Percentiles rank a stretch among this genome's conserved stretches.
These are phyloP conservation scores for Dipus sagitta DNA, from an alignment of 2,797 vertebrate species.

Conservation along the genomic window DNA sequence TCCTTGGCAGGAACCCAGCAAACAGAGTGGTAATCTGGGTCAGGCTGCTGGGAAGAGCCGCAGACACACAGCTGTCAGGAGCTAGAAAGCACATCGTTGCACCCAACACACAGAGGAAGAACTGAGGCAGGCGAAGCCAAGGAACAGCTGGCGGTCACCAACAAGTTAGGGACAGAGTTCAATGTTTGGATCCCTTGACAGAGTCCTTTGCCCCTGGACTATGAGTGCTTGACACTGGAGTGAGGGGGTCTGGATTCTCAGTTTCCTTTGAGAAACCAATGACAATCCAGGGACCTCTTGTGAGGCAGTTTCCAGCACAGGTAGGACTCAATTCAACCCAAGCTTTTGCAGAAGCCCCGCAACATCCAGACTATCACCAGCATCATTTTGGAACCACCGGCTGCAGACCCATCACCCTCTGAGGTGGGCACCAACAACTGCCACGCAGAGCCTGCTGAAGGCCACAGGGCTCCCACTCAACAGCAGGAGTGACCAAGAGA, in stretches of 20 bases:
- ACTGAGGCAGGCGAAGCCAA: background rate
- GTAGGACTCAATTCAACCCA: no score
- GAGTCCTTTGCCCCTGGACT: background rate
- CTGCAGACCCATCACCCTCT: background rate
- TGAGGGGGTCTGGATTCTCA: no score
- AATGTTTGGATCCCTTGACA: background rate
- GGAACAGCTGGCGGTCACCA: background rate
- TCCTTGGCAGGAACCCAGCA: no score
- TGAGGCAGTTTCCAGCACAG: background rate
- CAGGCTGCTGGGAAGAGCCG: no score
- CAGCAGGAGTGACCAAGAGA: accelerated
- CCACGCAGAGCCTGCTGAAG: accelerated
- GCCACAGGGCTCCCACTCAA: background rate
- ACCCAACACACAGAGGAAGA: background rate
- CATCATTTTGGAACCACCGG: accelerated
- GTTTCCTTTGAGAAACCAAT: background rate
- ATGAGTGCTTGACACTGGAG: background rate
- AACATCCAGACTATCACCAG: no score
- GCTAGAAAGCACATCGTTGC: background rate
- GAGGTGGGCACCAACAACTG: background rate
- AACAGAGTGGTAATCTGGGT: no score
- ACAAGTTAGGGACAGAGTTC: background rate
- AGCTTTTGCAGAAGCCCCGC: background rate
- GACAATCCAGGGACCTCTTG: background rate
- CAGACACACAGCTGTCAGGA: background rate